A percentile compares a stretch with the other conserved stretches of the same genome.
These are phyloP conservation scores for Malacoraja senta DNA, from an alignment of 2,797 vertebrate genomes.

Conservation along the genomic window DNA sequence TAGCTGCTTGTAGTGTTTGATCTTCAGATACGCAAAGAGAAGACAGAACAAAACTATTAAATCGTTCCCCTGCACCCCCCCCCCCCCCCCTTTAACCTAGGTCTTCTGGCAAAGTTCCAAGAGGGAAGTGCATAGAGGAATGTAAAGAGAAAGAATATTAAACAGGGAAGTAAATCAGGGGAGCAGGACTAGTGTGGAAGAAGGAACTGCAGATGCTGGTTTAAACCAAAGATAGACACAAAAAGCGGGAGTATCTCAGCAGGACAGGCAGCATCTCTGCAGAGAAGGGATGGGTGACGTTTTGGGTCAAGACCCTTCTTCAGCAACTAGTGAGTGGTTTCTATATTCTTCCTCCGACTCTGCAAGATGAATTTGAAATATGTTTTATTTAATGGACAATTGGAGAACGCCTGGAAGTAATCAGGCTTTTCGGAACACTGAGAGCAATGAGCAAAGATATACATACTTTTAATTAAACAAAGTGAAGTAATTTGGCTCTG, in stretches of 20 bases:
- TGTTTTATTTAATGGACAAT: background rate
- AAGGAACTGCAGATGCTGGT: no score
- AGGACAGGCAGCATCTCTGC: no score
- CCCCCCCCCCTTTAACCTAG: no score
- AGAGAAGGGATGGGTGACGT: no score
- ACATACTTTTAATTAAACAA: background rate
- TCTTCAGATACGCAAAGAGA: background rate
- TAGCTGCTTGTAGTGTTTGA: background rate
- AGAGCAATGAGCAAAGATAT: background rate
- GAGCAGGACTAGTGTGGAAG: no score
- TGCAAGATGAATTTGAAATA: background rate
- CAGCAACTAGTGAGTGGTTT: background rate
- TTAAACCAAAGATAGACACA: no score
- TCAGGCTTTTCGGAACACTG: background rate
- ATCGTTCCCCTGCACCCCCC: no score
- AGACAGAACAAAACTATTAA: background rate
- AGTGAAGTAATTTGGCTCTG: background rate
- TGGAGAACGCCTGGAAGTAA: background rate
- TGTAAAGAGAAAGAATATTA: background rate
- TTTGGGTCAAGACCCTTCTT: no score
- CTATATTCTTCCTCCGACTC: no score
- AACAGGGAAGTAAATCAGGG: background rate
- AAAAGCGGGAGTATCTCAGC: no score
- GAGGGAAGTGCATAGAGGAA: background rate
- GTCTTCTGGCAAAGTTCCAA: background rate